Percentiles rank a stretch among this genome's conserved stretches.
Evolutionary conservation across 2,113 vertebrate genomes (phyloP).

Genomic region (Motacilla tschutschensis): DNA sequence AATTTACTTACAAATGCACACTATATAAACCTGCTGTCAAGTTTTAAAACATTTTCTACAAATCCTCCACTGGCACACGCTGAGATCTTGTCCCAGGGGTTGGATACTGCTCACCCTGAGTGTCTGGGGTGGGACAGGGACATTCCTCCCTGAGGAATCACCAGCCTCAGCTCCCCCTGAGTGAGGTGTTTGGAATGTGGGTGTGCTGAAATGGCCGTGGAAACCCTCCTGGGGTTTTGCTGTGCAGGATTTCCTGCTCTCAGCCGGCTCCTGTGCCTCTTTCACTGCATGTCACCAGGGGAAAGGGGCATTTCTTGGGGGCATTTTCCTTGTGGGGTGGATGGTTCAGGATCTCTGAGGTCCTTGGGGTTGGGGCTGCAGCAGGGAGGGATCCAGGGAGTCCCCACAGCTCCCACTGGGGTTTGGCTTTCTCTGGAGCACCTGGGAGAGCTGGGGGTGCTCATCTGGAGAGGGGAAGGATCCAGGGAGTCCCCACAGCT

Average conservation of each 20-base stretch:
- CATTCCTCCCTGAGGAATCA: accelerated
- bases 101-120: accelerated
- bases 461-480: too few species aligned
- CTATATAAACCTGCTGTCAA: too few species aligned
- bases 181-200: neutral
- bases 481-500: too few species aligned
- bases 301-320: neutral
- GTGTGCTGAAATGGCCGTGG: accelerated
- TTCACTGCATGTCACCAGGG: accelerated
- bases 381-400: neutral
- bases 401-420: neutral
- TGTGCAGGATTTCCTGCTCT: accelerated
- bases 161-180: neutral
- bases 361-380: neutral
- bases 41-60: too few species aligned
- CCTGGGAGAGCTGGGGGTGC: neutral
- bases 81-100: accelerated
- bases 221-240: too few species aligned
- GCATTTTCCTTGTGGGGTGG: neutral
- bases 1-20: neutral
- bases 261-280: neutral
- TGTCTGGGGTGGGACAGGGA: neutral
- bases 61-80: too few species aligned
- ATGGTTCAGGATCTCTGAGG: neutral
- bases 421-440: neutral